Conservation (phyloP, 2,888 invertebrate genomes). For the Dasysyrphus tricinctus region DNA sequence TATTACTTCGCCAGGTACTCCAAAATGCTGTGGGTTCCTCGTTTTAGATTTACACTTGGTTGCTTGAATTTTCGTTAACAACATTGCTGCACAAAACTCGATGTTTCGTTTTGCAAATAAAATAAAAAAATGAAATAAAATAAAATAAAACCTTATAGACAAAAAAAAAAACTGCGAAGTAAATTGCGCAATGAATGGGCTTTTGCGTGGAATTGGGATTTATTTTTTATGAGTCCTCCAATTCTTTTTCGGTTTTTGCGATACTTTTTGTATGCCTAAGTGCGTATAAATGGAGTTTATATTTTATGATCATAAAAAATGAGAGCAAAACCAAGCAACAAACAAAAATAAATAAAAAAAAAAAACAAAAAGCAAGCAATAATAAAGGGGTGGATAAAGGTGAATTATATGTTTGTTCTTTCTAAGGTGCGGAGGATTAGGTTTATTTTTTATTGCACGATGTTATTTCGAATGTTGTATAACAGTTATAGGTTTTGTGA, state of each 20-base stretch:
- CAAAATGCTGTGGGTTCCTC: conserved; percentile 18
- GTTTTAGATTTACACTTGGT: conserved; percentile 26
- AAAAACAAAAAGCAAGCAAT: no score
- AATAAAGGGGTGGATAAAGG: conserved; percentile 51
- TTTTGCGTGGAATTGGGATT: conserved; percentile 68
- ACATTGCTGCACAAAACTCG: conserved; percentile 51
- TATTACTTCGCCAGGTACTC: conserved; percentile 57
- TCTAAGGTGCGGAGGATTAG: conserved; percentile 59
- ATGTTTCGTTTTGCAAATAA: conserved; percentile 33
- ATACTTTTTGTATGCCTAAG: conserved; percentile 66
- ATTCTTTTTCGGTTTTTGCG: conserved; percentile 6
- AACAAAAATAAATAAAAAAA: neutral
- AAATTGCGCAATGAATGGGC: conserved; percentile 60
- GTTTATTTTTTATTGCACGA: conserved; percentile 62
- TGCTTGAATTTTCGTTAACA: conserved; percentile 21
- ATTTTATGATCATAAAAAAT: conserved; percentile 58
- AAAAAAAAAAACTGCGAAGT: conserved; percentile 16
- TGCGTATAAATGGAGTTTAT: conserved; percentile 74
- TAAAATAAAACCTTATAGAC: neutral
- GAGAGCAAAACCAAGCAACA: neutral
- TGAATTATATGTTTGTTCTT: conserved; percentile 59
- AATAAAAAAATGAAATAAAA: conserved; percentile 2
- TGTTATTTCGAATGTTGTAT: conserved; percentile 15
- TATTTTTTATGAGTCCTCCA: conserved; percentile 58
- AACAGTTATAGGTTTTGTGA: conserved; percentile 18